Evolutionary conservation across 2,888 invertebrate species (phyloP).

Genomic region (Pseudococcus jackbeardsleyi): DNA sequence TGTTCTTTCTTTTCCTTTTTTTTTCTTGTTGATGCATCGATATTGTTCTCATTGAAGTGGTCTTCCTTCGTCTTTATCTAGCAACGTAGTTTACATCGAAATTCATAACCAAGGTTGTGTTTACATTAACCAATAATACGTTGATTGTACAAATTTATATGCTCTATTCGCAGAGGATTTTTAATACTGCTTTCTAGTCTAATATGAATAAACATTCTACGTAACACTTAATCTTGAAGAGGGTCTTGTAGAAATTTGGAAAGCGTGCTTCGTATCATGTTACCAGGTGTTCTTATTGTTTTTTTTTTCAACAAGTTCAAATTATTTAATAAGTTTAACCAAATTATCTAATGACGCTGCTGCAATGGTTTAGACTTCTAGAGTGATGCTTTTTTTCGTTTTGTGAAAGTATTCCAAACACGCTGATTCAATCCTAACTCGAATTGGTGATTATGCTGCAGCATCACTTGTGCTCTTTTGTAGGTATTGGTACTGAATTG

Average conservation of each 20-base stretch:
- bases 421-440: background rate
- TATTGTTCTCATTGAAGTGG: slow-evolving; percentile 11
- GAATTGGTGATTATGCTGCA: background rate
- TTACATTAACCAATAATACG: slow-evolving; percentile 15
- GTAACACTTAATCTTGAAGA: slow-evolving; percentile 27
- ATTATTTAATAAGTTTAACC: slow-evolving; percentile 25
- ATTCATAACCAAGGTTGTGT: slow-evolving; percentile 36
- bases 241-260: background rate
- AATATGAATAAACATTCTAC: slow-evolving; percentile 40
- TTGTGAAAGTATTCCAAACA: background rate
- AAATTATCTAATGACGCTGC: background rate
- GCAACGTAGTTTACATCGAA: slow-evolving; percentile 27
- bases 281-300: slow-evolving; percentile 25
- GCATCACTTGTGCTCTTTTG: background rate
- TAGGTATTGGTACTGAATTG: background rate
- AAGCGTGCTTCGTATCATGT: slow-evolving; percentile 39
- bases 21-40: background rate
- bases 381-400: background rate
- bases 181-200: slow-evolving; percentile 39
- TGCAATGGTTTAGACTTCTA: background rate
- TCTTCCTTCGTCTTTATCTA: slow-evolving; percentile 24
- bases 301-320: slow-evolving; percentile 39
- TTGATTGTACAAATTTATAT: background rate
- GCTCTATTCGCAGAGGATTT: background rate
- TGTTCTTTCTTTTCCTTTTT: slow-evolving; percentile 7